Percentiles rank a stretch among this genome's conserved stretches.
Evolutionary conservation across 2,797 vertebrate species (phyloP).

Genomic region (Myoxocephalus aenaeus): DNA sequence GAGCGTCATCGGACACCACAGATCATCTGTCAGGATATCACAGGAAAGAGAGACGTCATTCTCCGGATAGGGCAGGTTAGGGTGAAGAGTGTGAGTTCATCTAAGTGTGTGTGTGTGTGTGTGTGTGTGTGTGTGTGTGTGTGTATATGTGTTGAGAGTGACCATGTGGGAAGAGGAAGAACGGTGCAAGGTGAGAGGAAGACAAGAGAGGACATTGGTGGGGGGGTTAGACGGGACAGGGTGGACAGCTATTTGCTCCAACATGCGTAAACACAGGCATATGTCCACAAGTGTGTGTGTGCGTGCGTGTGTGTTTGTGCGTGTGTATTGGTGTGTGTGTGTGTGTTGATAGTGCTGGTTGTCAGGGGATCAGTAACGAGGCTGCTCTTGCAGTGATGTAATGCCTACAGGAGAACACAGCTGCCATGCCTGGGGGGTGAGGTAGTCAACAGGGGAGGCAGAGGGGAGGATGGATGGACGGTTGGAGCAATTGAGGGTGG

Average conservation of each 20-base stretch:
- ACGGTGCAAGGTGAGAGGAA: conserved; percentile 52
- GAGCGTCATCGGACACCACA: conserved; percentile 70
- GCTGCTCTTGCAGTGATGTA: conserved; percentile 85
- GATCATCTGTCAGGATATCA: conserved; percentile 81
- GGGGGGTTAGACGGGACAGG: not conserved
- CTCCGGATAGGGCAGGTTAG: conserved; percentile 63
- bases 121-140: not conserved
- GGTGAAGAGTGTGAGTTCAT: conserved; percentile 52
- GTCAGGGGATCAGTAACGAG: conserved; percentile 83
- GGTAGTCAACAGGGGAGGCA: conserved; percentile 75
- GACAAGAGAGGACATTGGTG: conserved; percentile 35
- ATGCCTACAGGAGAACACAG: conserved; percentile 85
- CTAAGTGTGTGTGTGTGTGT: conserved; percentile 24
- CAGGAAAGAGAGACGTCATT: conserved; percentile 75
- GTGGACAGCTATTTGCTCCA: conserved; percentile 42
- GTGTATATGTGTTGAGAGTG: conserved; percentile 23
- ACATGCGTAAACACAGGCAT: conserved; percentile 54
- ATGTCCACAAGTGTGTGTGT: conserved; percentile 37
- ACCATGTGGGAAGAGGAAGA: conserved; percentile 30
- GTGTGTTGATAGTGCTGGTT: conserved; percentile 72
- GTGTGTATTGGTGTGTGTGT: conserved; percentile 14
- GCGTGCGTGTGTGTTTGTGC: conserved; percentile 22
- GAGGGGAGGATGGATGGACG: conserved; percentile 51
- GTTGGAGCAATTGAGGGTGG: conserved; percentile 51
- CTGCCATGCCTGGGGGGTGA: conserved; percentile 86